Base-by-base conservation (phyloP, 2,113 vertebrate genomes). In the Nymphicus hollandicus region DNA sequence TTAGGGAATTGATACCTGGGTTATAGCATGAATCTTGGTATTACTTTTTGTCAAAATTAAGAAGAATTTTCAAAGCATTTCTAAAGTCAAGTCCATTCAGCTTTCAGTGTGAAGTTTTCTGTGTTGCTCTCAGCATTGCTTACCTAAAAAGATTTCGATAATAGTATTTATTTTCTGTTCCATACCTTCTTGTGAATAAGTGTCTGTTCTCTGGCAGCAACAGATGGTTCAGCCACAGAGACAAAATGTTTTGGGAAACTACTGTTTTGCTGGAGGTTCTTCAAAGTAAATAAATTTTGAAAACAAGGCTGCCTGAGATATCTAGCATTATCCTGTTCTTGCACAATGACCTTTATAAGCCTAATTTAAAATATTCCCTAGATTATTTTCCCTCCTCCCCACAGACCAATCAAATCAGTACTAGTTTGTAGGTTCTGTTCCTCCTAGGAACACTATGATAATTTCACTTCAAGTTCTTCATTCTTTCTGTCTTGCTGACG, bases 71-170 rank as follows among this genome's bases (percentile, higher is more conserved):
- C 7, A 14, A 35, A 65, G 23, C 52, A 41, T 69, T 91, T 94
- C 39, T 81, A 8, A 92, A 66, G 17, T 60, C 0, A 86, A 66
- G 25, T 68, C 28, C 35, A 31, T 49, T 82, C 6, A 74, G 16
- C 18, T 35, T 13, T 92, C 20, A 23, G 12, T 44, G 7, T 65
- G 16, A 31, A 31, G 3, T 39, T 82, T 82, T 64, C 2, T 84
- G 13, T 24, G 17, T 70, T 18, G 6, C 41, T 20, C 5, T 73
- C 29, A 49, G 64, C 0, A 0, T 50, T 87, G 16, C 13, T 68
- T 56, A 39, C 49, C 6, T 73, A 29, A 35, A 33, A 78, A 69
- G 37, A 24, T 15, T n/a, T 65, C 6, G 5, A 7, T 78, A 13
- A 73, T 47, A 28, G 41, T 55, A 61, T 72, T 85, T 49, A 31